phyloP scores from a whole-genome alignment of 2,888 invertebrate genomes.

The Caenorhabditis wallacei region DNA sequence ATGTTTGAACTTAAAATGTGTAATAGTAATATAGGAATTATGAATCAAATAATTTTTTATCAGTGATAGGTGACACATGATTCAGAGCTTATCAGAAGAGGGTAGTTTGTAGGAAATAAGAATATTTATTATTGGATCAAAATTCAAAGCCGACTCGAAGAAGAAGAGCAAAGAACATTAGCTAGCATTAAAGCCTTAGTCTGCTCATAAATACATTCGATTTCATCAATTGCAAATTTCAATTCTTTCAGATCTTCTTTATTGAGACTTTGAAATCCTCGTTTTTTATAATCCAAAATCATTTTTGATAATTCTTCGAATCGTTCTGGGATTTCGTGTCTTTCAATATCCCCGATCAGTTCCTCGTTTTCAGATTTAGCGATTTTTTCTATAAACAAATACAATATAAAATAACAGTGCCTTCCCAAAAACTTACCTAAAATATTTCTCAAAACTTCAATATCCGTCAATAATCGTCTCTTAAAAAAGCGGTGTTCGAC shows the following conservation, averaged over 20 bases:
- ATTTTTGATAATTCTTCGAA: not conserved
- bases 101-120: too few relatives aligned
- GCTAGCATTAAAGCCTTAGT: slow-evolving; percentile 11
- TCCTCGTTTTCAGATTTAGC: slow-evolving; percentile 9
- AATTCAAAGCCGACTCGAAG: not conserved
- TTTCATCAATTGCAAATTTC: not conserved
- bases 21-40: too few relatives aligned
- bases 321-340: slow-evolving; percentile 9
- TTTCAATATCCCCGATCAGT: not conserved
- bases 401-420: not conserved
- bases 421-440: not conserved
- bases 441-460: not conserved
- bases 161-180: not conserved
- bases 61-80: too few relatives aligned
- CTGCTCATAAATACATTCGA: slow-evolving; percentile 20
- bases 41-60: too few relatives aligned
- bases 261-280: not conserved
- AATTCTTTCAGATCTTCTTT: not conserved
- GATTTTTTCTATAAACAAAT: not conserved
- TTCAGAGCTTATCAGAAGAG: too few relatives aligned
- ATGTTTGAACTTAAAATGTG: too few relatives aligned
- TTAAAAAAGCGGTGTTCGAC: not conserved
- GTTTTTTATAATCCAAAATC: not conserved
- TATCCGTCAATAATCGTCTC: not conserved
- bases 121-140: not conserved